phyloP scores from a whole-genome alignment of 30 jellyfish, hydroid and myxozoan species.

The Turritopsis dohrnii region DNA sequence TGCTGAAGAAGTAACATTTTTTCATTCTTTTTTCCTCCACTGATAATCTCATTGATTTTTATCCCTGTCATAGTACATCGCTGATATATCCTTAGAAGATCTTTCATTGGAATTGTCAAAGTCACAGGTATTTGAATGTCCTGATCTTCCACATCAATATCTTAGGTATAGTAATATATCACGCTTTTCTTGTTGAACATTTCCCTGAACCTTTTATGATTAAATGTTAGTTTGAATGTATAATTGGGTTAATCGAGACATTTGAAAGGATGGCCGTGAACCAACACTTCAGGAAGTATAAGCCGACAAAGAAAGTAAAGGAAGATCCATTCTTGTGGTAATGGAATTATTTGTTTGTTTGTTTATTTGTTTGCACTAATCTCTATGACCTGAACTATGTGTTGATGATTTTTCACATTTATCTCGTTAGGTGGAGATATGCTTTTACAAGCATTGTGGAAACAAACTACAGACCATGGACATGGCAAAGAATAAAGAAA shows the following conservation, averaged over 20 bases:
- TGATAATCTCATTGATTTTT: not conserved
- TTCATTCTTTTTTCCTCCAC: not conserved
- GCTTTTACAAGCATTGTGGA: slow-evolving; percentile 8
- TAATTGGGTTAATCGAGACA: slow-evolving; percentile 20
- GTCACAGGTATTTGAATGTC: not conserved
- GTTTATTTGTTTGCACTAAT: no score
- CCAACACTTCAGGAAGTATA: slow-evolving; percentile 16
- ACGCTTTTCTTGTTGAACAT: not conserved
- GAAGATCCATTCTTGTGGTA: slow-evolving; percentile 27
- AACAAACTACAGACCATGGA: slow-evolving; percentile 26
- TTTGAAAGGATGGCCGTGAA: slow-evolving; percentile 22
- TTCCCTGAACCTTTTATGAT: not conserved
- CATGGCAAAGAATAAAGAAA: slow-evolving; percentile 29
- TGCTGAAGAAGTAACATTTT: not conserved
- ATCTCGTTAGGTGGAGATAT: slow-evolving; percentile 26
- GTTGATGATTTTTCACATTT: not conserved
- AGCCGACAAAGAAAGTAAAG: slow-evolving; percentile 16
- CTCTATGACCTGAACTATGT: no score
- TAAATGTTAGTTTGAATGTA: slow-evolving; percentile 13
- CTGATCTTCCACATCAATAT: no score
- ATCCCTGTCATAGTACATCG: no score
- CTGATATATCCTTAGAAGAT: slow-evolving; percentile 1
- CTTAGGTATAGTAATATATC: no score
- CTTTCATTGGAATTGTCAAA: slow-evolving; percentile 6
- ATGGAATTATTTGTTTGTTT: not conserved